A percentile compares a stretch with the other conserved stretches of the same genome.
phyloP scores from a whole-genome alignment of 2,888 invertebrate genomes.

The Allacma fusca region DNA sequence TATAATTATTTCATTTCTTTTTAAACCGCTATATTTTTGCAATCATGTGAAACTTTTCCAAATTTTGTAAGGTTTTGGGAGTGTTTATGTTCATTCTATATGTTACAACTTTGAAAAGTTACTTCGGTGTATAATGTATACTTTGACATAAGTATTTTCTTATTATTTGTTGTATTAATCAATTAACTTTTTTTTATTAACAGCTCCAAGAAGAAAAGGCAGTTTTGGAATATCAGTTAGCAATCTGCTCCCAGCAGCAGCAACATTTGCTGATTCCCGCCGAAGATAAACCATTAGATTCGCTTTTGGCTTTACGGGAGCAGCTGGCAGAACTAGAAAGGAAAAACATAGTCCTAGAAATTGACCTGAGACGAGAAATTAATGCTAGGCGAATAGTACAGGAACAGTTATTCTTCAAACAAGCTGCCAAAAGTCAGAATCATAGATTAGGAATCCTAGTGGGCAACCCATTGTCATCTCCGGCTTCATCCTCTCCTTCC shows the following conservation, averaged over 20 bases:
- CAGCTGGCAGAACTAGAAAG: constrained; percentile 54
- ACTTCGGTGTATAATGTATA: no score
- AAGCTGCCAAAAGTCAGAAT: constrained; percentile 36
- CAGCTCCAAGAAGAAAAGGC: constrained; percentile 38
- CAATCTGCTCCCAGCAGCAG: not conserved
- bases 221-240: constrained; percentile 21
- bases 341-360: constrained; percentile 50
- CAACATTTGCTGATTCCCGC: no score
- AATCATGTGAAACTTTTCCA: no score
- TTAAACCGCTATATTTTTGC: no score
- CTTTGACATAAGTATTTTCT: no score
- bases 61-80: no score
- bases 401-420: constrained; percentile 58
- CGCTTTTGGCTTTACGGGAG: constrained; percentile 34
- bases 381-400: constrained; percentile 57
- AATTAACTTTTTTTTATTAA: not conserved
- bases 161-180: no score
- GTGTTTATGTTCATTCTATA: no score
- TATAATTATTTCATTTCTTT: no score
- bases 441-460: constrained; percentile 28
- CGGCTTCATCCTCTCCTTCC: not conserved
- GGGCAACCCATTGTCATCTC: constrained; percentile 4
- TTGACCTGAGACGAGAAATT: constrained; percentile 56
- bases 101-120: no score
- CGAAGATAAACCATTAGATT: no score